Evolutionary conservation across 2,113 vertebrate genomes (phyloP), one percentile per base, ranked within the genome.

Genomic region (Cnemophilus loriae): DNA sequence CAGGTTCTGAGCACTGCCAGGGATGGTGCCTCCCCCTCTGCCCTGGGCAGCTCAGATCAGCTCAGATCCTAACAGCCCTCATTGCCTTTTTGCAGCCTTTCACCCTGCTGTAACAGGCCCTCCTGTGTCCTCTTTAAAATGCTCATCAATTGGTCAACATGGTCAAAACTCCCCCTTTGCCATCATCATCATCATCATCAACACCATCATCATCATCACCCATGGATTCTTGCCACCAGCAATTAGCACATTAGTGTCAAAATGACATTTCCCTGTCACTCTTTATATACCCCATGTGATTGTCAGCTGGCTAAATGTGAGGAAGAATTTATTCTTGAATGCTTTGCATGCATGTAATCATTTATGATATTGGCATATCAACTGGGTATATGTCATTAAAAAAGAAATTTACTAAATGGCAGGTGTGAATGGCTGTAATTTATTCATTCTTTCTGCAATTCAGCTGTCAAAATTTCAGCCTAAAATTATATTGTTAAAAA

Each of bases 361-460:
- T 87, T 96, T 94, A 53, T 14, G 30, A 53, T 96, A 80, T 53
- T 89, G 94, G 84, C 94, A 75, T 86, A 84, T 93, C 64, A 78
- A 27, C 80, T 46, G 65, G 52, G 33, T 84, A 65, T 44, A 77
- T 84, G 75, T 52, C 71, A 93, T 86, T 84, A 86, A 89, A 81
- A 93, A 87, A 60, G 23, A 57, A 63, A 89, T 89, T 47, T 65
- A 46, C 49, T 87, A 79, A 95, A 80, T 94, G 90, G 75, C 90
- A 95, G 92, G 90, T 84, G 95, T 70, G 93, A 86, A 85, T 68
- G 44, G 71, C 44, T 93, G 82, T 70, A 93, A 92, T 95, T 92
- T 96, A 94, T 86, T 96, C 52, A 93, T 77, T 95, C 75, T 86
- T 94, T 68, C 75, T 70, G 55, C 41, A 88, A 65, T 24, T 96